These are phyloP conservation scores for Minunthozetes semirufus DNA, from an alignment of 2,888 invertebrate species.

Conservation along the genomic window DNA sequence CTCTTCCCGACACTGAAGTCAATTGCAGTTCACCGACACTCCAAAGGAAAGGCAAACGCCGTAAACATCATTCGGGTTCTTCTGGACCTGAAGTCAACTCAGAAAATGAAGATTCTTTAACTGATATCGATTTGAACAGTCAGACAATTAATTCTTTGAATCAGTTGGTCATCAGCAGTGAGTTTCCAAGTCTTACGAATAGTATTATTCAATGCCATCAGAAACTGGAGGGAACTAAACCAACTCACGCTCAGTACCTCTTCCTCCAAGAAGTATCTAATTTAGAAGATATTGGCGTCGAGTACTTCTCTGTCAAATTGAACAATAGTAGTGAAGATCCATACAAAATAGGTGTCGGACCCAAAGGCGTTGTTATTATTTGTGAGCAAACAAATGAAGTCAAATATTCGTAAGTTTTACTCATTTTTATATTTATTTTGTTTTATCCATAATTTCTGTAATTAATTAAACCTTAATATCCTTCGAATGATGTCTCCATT, in stretches of 20 bases:
- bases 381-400: conserved; percentile 30
- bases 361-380: conserved; percentile 68
- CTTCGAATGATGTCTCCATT: no score
- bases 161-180: neutral
- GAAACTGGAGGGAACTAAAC: conserved; percentile 58
- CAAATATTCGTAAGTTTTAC: neutral
- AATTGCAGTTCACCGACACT: neutral
- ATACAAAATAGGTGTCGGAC: conserved; percentile 65
- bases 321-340: conserved; percentile 40
- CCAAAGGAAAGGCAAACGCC: conserved; percentile 30
- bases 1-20: conserved; percentile 31
- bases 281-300: conserved; percentile 73
- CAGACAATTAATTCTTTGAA: neutral
- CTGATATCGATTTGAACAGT: neutral
- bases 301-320: conserved; percentile 62
- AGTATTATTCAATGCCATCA: conserved; percentile 44
- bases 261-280: conserved; percentile 71
- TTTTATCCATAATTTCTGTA: conserved; percentile 10
- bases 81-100: neutral
- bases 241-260: conserved; percentile 75
- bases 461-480: no score
- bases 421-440: conserved; percentile 28
- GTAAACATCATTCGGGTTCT: conserved; percentile 29
- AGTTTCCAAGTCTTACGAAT: neutral
- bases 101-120: neutral